phyloP scores from a whole-genome alignment of 2,113 vertebrate species.

The Elephas maximus region DNA sequence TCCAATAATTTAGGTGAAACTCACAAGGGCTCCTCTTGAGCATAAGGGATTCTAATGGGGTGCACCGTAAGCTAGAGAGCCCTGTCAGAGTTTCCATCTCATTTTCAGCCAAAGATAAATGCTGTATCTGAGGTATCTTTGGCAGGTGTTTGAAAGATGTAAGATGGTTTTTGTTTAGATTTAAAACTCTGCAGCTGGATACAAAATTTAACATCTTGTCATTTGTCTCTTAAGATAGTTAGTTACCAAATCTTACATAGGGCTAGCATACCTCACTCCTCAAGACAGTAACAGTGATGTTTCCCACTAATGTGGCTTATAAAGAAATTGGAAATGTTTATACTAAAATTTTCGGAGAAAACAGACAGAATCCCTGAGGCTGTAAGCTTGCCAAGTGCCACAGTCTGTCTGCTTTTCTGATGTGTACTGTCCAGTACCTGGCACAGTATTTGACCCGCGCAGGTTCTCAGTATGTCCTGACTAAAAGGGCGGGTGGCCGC shows the following conservation, averaged over 20 bases:
- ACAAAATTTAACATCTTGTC: slow-evolving; percentile 71
- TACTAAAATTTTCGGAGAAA: background rate
- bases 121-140: slow-evolving; percentile 94
- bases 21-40: slow-evolving; percentile 95
- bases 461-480: background rate
- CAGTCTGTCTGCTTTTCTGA: background rate
- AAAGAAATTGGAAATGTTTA: background rate
- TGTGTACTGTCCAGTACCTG: background rate
- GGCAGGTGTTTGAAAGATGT: slow-evolving; percentile 95
- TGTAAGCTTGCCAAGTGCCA: background rate
- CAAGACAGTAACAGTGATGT: background rate
- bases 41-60: slow-evolving; percentile 92
- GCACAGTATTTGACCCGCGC: background rate
- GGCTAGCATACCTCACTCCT: background rate
- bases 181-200: slow-evolving; percentile 95
- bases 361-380: background rate
- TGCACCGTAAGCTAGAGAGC: slow-evolving; percentile 89
- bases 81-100: slow-evolving; percentile 92
- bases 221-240: background rate
- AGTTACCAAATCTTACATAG: background rate
- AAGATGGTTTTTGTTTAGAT: slow-evolving; percentile 95
- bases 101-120: slow-evolving; percentile 95
- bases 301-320: background rate
- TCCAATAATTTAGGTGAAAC: slow-evolving; percentile 94
- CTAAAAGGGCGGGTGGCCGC: background rate